phyloP scores from a whole-genome alignment of 2,113 vertebrate species.

The Porphyrio hochstetteri region DNA sequence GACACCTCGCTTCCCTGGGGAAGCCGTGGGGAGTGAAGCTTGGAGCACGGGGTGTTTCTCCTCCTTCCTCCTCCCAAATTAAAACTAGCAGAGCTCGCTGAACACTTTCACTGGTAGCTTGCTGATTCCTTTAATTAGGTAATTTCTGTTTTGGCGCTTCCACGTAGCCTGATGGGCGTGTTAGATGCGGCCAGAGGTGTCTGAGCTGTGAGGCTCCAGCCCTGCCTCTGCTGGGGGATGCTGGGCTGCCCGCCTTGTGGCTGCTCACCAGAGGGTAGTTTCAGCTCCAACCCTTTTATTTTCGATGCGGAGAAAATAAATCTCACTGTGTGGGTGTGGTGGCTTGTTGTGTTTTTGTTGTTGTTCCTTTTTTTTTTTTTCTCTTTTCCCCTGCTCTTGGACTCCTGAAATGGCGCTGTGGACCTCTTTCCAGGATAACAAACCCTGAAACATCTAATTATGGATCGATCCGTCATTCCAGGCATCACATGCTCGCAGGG shows the following conservation, averaged over 20 bases:
- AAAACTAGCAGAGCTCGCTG: background rate
- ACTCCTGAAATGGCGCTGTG: background rate
- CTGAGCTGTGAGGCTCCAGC: background rate
- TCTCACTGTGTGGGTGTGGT: too few species aligned
- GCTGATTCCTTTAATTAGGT: background rate
- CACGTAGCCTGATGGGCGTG: background rate
- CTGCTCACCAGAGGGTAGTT: background rate
- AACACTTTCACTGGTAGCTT: background rate
- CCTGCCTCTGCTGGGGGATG: background rate
- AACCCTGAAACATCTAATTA: background rate
- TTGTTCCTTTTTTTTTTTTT: too few species aligned
- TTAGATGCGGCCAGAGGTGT: background rate
- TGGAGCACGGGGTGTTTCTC: rapidly evolving
- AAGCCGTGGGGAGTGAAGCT: background rate
- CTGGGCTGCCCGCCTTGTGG: rapidly evolving
- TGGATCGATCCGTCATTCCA: background rate
- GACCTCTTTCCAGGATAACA: background rate
- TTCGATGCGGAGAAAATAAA: background rate
- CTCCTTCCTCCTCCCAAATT: background rate
- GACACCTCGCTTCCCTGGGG: background rate
- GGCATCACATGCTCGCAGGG: background rate
- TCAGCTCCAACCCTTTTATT: background rate
- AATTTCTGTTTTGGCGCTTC: background rate
- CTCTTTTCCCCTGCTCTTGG: background rate
- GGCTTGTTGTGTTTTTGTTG: too few species aligned